phyloP scores from a whole-genome alignment of 2,113 vertebrate species.

The Lampris megalopsis region DNA sequence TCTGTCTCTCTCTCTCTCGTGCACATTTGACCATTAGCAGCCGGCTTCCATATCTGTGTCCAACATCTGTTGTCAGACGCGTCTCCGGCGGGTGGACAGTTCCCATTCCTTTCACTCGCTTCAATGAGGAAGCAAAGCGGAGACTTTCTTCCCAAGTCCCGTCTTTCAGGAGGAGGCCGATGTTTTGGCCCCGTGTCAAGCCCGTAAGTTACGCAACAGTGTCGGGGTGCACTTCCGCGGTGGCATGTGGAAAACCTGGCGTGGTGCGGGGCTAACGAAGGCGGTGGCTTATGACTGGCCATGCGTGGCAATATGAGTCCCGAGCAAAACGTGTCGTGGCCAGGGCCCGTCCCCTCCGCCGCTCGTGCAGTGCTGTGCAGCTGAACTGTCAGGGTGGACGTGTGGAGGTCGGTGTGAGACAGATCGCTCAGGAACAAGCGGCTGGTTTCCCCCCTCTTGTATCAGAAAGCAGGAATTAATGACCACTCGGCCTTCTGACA shows the following conservation, averaged over 20 bases:
- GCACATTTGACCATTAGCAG: constrained; percentile 45
- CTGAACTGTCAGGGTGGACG: constrained; percentile 19
- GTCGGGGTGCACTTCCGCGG: constrained; percentile 56
- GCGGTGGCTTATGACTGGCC: constrained; percentile 52
- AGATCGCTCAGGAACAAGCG: too few relatives aligned
- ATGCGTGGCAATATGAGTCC: constrained; percentile 68
- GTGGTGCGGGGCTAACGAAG: constrained; percentile 64
- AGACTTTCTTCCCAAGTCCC: constrained; percentile 48
- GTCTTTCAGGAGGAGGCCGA: constrained; percentile 54
- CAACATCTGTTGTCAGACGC: constrained; percentile 60
- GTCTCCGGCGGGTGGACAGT: constrained; percentile 46
- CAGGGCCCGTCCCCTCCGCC: constrained; percentile 17
- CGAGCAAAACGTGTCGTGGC: constrained; percentile 56
- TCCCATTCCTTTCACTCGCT: constrained; percentile 66
- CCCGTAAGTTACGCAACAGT: constrained; percentile 61
- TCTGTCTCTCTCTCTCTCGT: too few relatives aligned
- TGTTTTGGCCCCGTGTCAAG: constrained; percentile 65
- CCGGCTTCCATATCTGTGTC: constrained; percentile 54
- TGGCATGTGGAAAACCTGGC: constrained; percentile 64
- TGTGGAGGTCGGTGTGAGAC: too few relatives aligned
- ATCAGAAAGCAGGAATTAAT: too few relatives aligned
- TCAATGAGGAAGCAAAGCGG: constrained; percentile 64
- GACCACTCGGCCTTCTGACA: too few relatives aligned
- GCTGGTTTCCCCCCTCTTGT: too few relatives aligned
- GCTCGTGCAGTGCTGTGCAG: constrained; percentile 32